phyloP scores from a whole-genome alignment of 2,888 invertebrate species.

The Campoplex capitator region DNA sequence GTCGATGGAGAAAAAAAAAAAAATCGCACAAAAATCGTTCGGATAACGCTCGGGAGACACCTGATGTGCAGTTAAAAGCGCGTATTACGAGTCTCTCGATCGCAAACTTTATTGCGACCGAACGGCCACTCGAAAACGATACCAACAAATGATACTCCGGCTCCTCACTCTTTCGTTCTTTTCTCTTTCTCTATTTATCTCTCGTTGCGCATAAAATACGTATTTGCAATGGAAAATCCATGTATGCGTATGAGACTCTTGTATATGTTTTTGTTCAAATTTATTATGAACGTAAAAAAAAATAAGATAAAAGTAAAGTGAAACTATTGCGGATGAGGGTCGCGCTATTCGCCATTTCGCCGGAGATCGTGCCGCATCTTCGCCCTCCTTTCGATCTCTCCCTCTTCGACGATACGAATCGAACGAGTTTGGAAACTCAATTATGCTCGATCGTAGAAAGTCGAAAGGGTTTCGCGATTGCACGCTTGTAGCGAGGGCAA shows the following conservation, averaged over 20 bases:
- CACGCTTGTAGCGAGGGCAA: not conserved
- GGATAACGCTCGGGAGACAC: constrained; percentile 56
- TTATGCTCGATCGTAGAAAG: constrained; percentile 43
- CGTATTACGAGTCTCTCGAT: constrained; percentile 68
- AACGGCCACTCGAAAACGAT: constrained; percentile 62
- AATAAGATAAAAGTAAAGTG: constrained; percentile 33
- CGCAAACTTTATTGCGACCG: constrained; percentile 66
- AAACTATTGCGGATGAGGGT: constrained; percentile 27
- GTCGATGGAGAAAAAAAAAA: constrained; percentile 20
- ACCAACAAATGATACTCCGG: constrained; percentile 24
- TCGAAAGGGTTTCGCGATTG: constrained; percentile 30
- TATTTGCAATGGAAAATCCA: constrained; percentile 49
- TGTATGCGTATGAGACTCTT: not conserved
- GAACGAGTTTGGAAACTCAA: constrained; percentile 64
- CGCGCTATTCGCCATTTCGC: constrained; percentile 46
- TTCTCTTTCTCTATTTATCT: constrained; percentile 14
- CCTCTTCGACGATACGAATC: constrained; percentile 22
- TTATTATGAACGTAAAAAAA: constrained; percentile 16
- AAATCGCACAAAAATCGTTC: constrained; percentile 58
- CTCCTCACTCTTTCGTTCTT: not conserved
- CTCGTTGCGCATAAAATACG: constrained; percentile 43
- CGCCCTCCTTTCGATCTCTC: not conserved
- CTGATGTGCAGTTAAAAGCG: constrained; percentile 68
- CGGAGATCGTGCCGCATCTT: constrained; percentile 5
- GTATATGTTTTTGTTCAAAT: not conserved